phyloP scores from a whole-genome alignment of 1,140 invertebrate species.

The Drosophila sechellia region DNA sequence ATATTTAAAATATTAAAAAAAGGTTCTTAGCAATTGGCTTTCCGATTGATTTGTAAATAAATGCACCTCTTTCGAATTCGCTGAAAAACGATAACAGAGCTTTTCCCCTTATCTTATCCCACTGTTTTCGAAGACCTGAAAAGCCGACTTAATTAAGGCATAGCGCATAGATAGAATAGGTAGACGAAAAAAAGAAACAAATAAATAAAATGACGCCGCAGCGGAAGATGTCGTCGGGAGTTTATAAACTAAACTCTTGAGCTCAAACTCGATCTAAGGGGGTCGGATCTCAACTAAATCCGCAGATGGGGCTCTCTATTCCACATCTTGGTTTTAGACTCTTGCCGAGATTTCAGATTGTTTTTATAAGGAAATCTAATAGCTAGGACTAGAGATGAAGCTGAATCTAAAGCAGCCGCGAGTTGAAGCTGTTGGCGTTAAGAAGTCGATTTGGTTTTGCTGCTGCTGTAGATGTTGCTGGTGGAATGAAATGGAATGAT shows the following conservation, averaged over 20 bases:
- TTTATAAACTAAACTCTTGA: slow-evolving; percentile 49
- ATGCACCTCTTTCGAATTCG: slow-evolving; percentile 6
- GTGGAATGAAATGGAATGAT: slow-evolving; percentile 47
- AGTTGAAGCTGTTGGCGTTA: slow-evolving; percentile 71
- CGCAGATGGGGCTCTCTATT: slow-evolving; percentile 4
- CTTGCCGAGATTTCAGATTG: slow-evolving; percentile 14
- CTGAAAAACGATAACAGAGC: neutral
- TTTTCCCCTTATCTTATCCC: slow-evolving; percentile 14
- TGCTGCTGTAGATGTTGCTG: slow-evolving; percentile 40
- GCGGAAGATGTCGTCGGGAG: slow-evolving; percentile 45
- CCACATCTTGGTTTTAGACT: slow-evolving; percentile 17
- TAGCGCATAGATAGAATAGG: slow-evolving; percentile 35
- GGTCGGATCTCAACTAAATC: slow-evolving; percentile 12
- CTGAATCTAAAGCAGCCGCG: slow-evolving; percentile 38
- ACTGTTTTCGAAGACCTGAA: slow-evolving; percentile 12
- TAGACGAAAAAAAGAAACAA: slow-evolving; percentile 31
- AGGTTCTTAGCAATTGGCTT: too few relatives aligned
- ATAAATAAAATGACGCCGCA: slow-evolving; percentile 32
- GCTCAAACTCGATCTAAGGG: slow-evolving; percentile 4
- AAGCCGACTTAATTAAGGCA: slow-evolving; percentile 54
- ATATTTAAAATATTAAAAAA: too few relatives aligned
- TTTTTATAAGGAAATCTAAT: slow-evolving; percentile 58
- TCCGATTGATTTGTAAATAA: neutral
- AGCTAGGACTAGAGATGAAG: slow-evolving; percentile 11
- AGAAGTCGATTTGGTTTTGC: slow-evolving; percentile 68